Conservation (phyloP, 2,888 invertebrate genomes). For the Diogma glabrata region DNA sequence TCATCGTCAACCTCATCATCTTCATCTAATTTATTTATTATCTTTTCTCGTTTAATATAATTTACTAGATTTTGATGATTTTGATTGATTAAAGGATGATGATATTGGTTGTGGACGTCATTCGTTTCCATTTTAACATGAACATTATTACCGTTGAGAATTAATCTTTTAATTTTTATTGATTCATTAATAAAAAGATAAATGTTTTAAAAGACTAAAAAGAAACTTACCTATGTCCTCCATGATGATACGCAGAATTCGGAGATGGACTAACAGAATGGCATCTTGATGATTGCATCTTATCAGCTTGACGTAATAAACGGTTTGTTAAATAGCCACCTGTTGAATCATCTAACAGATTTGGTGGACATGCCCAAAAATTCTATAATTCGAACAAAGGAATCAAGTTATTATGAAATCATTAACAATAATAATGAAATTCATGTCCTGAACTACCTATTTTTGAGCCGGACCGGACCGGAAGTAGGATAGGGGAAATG, state of each 20-base stretch:
- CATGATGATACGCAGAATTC: not conserved
- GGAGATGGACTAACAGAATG: slow-evolving; percentile 14
- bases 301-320: not conserved
- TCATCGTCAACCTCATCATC: not conserved
- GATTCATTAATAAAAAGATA: no score
- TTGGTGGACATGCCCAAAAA: slow-evolving; percentile 16
- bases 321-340: slow-evolving; percentile 8
- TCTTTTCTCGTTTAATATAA: slow-evolving; percentile 7
- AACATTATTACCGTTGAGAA: not conserved
- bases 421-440: no score
- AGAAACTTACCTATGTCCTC: slow-evolving; percentile 11
- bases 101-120: not conserved
- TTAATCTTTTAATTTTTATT: not conserved
- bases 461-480: no score
- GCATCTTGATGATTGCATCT: slow-evolving; percentile 11
- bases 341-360: slow-evolving; percentile 13
- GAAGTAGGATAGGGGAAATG: no score
- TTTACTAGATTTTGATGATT: slow-evolving; percentile 4
- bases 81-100: not conserved
- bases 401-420: no score
- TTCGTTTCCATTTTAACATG: slow-evolving; percentile 5
- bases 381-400: no score
- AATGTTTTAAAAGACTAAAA: no score
- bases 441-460: no score
- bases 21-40: not conserved